Percentiles rank a stretch among this genome's conserved stretches.
These are phyloP conservation scores for roundworm (Caenorhabditis elegans) DNA, from an alignment of 1,140 invertebrate species.

Conservation along the genomic window WBcel235 BX284606.5:9364001-9364500, in stretches of 20 bases:
- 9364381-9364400: slow-evolving; percentile 11
- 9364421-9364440: too few relatives aligned
- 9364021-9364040: too few relatives aligned
- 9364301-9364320: not conserved
- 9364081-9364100: too few relatives aligned
- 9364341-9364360: slow-evolving; percentile 25
- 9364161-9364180: not conserved
- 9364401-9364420: not conserved
- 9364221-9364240: not conserved
- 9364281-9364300: not conserved
- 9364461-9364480: too few relatives aligned
- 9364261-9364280: not conserved
- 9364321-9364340: not conserved
- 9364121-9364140: too few relatives aligned
- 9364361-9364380: not conserved
- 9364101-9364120: too few relatives aligned
- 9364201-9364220: slow-evolving; percentile 1
- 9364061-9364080: too few relatives aligned
- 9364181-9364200: not conserved
- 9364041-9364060: too few relatives aligned
- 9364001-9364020: too few relatives aligned
- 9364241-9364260: not conserved
- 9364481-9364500: too few relatives aligned
- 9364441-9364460: too few relatives aligned
- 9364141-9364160: too few relatives aligned